phyloP scores from a whole-genome alignment of 2,797 vertebrate genomes.

The Xenentodon cancila region DNA sequence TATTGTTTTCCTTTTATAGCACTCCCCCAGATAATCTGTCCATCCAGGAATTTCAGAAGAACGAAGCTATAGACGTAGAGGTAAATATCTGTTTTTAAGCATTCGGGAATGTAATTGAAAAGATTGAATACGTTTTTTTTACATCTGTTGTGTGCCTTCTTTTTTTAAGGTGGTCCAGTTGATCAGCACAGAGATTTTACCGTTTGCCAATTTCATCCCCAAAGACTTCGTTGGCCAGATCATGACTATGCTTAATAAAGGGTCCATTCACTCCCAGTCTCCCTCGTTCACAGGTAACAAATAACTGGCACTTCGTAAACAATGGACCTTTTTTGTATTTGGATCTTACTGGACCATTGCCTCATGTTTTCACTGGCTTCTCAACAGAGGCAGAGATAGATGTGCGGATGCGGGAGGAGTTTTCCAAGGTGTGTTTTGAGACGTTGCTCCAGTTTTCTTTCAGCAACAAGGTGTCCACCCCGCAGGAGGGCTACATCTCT shows the following conservation, averaged over 20 bases:
- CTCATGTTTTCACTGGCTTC: conserved; percentile 4
- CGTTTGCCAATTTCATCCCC: conserved; percentile 99
- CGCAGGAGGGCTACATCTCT: conserved; percentile 99
- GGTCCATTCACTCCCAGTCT: conserved; percentile 98
- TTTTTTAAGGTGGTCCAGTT: conserved; percentile 92
- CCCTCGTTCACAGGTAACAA: conserved; percentile 95
- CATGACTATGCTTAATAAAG: conserved; percentile 99
- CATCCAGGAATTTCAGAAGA: conserved; percentile 99
- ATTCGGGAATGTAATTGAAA: background rate
- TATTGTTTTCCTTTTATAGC: conserved; percentile 74
- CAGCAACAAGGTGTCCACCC: conserved; percentile 98
- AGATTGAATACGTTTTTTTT: background rate
- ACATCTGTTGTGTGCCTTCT: background rate
- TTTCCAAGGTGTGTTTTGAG: conserved; percentile 99
- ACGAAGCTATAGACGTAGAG: conserved; percentile 97
- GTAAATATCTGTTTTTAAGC: conserved; percentile 70
- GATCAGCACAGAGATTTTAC: conserved; percentile 97
- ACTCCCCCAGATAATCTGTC: conserved; percentile 97
- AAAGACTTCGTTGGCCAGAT: conserved; percentile 99
- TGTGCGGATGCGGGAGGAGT: conserved; percentile 96
- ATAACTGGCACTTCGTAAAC: background rate
- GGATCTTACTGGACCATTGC: no score
- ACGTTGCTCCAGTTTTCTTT: conserved; percentile 98
- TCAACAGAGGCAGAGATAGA: conserved; percentile 96
- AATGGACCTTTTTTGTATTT: background rate